These are phyloP conservation scores for Ferrisia virgata DNA, from an alignment of 2,888 invertebrate species.

Conservation along the genomic window DNA sequence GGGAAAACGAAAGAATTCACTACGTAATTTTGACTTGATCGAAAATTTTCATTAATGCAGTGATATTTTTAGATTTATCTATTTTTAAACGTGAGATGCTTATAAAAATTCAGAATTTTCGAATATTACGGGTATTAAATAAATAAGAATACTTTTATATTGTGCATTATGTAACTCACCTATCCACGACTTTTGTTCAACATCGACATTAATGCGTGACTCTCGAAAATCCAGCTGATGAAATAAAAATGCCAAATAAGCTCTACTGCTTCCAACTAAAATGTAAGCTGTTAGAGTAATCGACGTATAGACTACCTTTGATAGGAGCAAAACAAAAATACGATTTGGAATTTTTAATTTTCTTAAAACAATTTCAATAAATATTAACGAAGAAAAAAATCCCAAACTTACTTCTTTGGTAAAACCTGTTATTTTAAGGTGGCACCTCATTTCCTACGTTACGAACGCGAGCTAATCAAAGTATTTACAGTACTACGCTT, in stretches of 20 bases:
- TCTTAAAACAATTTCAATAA: background rate
- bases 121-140: too few species aligned
- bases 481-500: background rate
- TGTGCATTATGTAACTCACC: background rate
- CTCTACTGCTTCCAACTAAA: slow-evolving; percentile 9
- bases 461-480: background rate
- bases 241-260: background rate
- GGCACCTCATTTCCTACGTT: background rate
- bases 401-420: background rate
- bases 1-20: too few species aligned
- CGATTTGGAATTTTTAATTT: background rate
- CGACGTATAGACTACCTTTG: background rate
- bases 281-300: background rate
- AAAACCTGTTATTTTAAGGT: background rate
- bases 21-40: too few species aligned
- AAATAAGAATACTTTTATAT: too few species aligned
- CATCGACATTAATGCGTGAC: background rate
- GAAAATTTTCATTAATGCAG: too few species aligned
- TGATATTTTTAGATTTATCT: too few species aligned
- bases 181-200: background rate
- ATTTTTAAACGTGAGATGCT: too few species aligned
- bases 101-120: too few species aligned
- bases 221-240: slow-evolving; percentile 3
- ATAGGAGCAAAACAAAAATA: background rate
- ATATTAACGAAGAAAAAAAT: too few species aligned